A percentile compares a stretch with the other conserved stretches of the same genome.
Conservation (phyloP, 2,113 vertebrate genomes). For the Sylvia atricapilla region DNA sequence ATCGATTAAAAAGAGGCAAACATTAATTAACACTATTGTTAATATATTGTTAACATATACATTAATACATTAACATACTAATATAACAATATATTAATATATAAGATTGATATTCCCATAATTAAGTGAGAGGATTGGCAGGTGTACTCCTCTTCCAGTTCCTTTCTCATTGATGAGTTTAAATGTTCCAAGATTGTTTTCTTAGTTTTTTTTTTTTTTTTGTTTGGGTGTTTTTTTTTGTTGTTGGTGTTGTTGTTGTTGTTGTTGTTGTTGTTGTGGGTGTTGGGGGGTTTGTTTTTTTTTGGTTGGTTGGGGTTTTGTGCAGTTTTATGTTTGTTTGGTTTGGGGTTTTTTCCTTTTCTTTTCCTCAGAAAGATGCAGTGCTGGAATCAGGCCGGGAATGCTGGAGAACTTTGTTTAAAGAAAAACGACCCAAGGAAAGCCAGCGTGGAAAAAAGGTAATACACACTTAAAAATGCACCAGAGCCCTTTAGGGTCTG, state of each 20-base stretch:
- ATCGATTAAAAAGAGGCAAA: not conserved
- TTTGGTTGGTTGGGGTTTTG: too few relatives aligned
- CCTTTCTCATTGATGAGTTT: not conserved
- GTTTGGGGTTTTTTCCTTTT: not conserved
- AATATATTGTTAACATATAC: too few relatives aligned
- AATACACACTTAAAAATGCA: fast-evolving
- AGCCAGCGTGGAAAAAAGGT: not conserved
- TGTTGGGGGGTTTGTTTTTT: not conserved
- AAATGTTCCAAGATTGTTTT: not conserved
- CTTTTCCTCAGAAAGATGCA: fast-evolving
- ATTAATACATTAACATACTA: too few relatives aligned
- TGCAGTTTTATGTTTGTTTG: not conserved
- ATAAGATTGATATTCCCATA: not conserved
- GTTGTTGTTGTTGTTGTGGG: too few relatives aligned
- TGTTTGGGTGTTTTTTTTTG: too few relatives aligned
- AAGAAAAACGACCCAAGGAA: not conserved
- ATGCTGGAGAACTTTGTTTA: not conserved
- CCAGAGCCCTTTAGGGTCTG: not conserved
- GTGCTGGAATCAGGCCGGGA: fast-evolving
- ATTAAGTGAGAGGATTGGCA: too few relatives aligned
- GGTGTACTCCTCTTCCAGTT: fast-evolving
- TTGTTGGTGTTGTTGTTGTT: too few relatives aligned
- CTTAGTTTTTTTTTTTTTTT: too few relatives aligned
- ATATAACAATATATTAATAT: too few relatives aligned
- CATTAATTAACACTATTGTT: not conserved